A percentile compares a stretch with the other conserved stretches of the same genome.
Conservation (phyloP, 2,888 invertebrate genomes). For the Acanthosepion pharaonis region DNA sequence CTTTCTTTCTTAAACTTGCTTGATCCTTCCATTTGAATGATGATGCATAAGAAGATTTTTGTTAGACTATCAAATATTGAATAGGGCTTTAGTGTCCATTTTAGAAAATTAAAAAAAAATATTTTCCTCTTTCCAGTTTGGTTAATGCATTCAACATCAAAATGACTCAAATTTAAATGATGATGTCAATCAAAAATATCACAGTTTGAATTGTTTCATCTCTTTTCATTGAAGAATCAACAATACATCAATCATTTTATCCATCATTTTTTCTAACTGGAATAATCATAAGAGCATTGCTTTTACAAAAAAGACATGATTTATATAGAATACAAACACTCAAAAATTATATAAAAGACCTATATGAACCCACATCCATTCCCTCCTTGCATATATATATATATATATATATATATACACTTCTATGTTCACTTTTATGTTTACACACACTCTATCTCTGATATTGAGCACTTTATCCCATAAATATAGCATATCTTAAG, state of each 20-base stretch:
- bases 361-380: too few relatives aligned
- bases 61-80: not conserved
- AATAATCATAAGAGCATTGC: not conserved
- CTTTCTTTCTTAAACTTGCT: not conserved
- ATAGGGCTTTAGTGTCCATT: not conserved
- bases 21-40: conserved; percentile 15
- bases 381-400: too few relatives aligned
- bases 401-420: too few relatives aligned
- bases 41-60: not conserved
- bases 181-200: not conserved
- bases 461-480: too few relatives aligned
- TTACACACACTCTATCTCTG: too few relatives aligned
- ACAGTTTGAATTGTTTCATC: not conserved
- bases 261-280: not conserved
- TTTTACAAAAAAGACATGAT: not conserved
- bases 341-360: too few relatives aligned
- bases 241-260: not conserved
- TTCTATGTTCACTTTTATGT: too few relatives aligned
- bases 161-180: not conserved
- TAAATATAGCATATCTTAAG: too few relatives aligned
- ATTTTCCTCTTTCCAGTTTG: not conserved
- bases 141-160: not conserved
- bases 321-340: too few relatives aligned
- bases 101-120: not conserved
- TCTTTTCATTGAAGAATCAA: not conserved